Percentiles rank a stretch among this genome's conserved stretches.
Evolutionary conservation across 1,140 invertebrate genomes (phyloP).

Genomic region (Thrips palmi): DNA sequence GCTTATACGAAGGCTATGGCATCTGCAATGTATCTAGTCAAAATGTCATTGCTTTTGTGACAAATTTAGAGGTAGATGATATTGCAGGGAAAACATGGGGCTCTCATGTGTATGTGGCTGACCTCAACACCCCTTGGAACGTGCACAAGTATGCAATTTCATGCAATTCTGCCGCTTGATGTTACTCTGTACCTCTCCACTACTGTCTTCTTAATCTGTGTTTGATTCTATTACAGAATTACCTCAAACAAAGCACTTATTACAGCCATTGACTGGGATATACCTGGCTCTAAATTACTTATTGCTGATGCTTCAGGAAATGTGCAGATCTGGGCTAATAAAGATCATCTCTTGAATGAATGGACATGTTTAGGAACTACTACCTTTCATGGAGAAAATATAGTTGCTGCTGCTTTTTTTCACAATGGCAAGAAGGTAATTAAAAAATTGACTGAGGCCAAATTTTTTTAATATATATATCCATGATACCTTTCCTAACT

Average conservation of each 20-base stretch:
- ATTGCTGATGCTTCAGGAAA: constrained; percentile 54
- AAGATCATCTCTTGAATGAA: constrained; percentile 64
- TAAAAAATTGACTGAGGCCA: constrained; percentile 9
- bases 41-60: constrained; percentile 67
- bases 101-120: constrained; percentile 68
- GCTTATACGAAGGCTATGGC: constrained; percentile 15
- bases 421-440: constrained; percentile 63
- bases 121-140: constrained; percentile 72
- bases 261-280: constrained; percentile 69
- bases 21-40: constrained; percentile 36
- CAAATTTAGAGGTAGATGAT: constrained; percentile 46
- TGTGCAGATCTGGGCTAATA: constrained; percentile 56
- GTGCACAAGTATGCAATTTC: constrained; percentile 38
- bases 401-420: constrained; percentile 62
- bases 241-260: constrained; percentile 33
- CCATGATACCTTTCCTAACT: neutral
- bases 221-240: constrained; percentile 27
- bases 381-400: constrained; percentile 53
- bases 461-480: constrained; percentile 5
- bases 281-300: constrained; percentile 55
- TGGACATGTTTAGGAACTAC: constrained; percentile 29
- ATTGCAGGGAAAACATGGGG: constrained; percentile 42
- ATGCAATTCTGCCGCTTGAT: neutral
- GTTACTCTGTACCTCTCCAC: constrained; percentile 13
- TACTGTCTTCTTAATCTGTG: constrained; percentile 14